Evolutionary conservation across 2,113 vertebrate species (phyloP).

Genomic region (Aphyosemion australe): DNA sequence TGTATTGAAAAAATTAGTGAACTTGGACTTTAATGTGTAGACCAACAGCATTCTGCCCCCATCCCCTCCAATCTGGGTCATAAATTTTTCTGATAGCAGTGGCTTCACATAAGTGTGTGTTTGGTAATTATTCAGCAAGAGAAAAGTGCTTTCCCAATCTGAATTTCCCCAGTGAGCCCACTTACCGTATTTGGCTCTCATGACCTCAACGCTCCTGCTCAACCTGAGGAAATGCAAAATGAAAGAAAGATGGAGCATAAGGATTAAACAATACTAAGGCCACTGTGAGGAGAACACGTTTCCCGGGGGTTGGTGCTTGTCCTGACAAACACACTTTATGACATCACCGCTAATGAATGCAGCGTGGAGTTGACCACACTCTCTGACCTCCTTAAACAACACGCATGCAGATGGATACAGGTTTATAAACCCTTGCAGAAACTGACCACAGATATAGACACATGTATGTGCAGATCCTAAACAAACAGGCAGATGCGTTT

Average conservation of each 20-base stretch:
- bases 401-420: neutral
- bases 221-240: constrained; percentile 14
- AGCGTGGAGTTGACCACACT: neutral
- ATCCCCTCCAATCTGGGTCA: no score
- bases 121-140: constrained; percentile 45
- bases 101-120: neutral
- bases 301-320: constrained; percentile 32
- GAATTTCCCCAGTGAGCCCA: neutral
- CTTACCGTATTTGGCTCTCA: constrained; percentile 9
- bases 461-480: neutral
- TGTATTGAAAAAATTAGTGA: no score
- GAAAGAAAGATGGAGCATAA: constrained; percentile 1
- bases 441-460: constrained; percentile 11
- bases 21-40: no score
- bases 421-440: constrained; percentile 5
- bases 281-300: constrained; percentile 16
- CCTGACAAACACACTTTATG: constrained; percentile 53
- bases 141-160: constrained; percentile 19
- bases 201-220: constrained; percentile 27
- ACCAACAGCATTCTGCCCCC: no score
- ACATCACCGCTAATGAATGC: constrained; percentile 33
- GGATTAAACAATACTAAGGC: constrained; percentile 10
- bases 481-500: constrained; percentile 6
- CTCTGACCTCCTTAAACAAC: constrained; percentile 44
- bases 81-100: no score